phyloP scores from a whole-genome alignment of 2,113 vertebrate genomes.

The Trochalopteron elliotii region DNA sequence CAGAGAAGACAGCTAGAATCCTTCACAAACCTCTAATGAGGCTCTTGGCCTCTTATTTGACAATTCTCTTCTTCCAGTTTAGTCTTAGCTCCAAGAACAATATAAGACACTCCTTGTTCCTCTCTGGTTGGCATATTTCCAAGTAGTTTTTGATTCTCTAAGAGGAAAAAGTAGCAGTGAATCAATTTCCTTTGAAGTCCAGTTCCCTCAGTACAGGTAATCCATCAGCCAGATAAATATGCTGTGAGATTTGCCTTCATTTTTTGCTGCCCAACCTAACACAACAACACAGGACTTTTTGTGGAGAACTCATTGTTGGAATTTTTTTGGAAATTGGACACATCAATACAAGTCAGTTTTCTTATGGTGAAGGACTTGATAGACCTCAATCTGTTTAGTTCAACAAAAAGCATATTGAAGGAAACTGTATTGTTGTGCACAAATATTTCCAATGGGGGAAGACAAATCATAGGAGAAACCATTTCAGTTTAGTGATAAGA shows the following conservation, averaged over 20 bases:
- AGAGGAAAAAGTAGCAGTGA: neutral
- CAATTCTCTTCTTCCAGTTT: neutral
- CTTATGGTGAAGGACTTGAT: neutral
- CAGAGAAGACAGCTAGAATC: neutral
- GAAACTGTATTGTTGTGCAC: neutral
- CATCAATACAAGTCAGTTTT: neutral
- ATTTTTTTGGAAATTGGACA: neutral
- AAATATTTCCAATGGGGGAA: neutral
- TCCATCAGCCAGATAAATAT: neutral
- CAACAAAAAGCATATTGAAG: neutral
- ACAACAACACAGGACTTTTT: neutral
- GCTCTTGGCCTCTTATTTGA: neutral
- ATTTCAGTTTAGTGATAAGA: neutral
- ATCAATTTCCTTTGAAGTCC: slow-evolving; percentile 15
- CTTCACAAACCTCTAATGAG: neutral
- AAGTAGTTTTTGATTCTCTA: slow-evolving; percentile 1
- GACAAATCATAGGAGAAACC: neutral
- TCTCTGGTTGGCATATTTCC: neutral
- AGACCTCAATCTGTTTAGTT: neutral
- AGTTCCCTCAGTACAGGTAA: neutral
- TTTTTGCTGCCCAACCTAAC: neutral
- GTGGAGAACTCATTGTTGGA: neutral
- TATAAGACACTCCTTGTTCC: neutral
- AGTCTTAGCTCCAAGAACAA: neutral
- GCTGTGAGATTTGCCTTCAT: neutral